Base-by-base conservation (phyloP, 2,113 vertebrate species). In the Aramus guarauna region DNA sequence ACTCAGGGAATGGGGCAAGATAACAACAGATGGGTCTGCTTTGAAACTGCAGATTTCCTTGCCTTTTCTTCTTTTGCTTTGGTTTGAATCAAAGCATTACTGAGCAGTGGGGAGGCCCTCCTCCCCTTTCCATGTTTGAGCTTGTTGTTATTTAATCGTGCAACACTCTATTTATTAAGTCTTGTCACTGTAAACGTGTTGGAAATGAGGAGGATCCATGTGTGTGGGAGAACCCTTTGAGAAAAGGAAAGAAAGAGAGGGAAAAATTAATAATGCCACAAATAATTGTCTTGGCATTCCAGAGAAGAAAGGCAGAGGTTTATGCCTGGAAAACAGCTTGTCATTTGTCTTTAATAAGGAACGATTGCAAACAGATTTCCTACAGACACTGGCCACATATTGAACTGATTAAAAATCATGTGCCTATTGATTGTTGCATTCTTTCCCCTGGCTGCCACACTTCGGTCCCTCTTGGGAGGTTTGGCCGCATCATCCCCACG, bases 311-410 rank as follows among this genome's bases (percentile, higher is more conserved):
- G 85, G 69, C 89, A 90, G 90, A 91, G 66, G 76, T 91, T 79
- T 96, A 60, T 83, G 88, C 64, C 74, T 95, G 75, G 91, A 92
- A 97, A 97, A 80, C 47, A 88, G 89, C 73, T 92, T 96, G 95
- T 79, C 81, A 41, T 97, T 96, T 86, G 87, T 85, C 79, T 94
- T 85, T 45, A 93, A 75, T 41, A 68, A 45, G 15, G 79, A 92
- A 43, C 1, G 13, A 90, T 83, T 92, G 68, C 83, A 95, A 96
- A 89, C 92, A 95, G 64, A 86, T 96, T 96, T 96, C 88, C 92
- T 85, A 24, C 82, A 89, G 94, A 87, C 88, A 72, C 84, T 69
- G 87, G 69, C 43, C 71, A 48, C 85, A 78, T 14, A 78, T 1
- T 95, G 96, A 88, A 60, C 91, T 69, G 66, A 19, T 97, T 95